A percentile compares a stretch with the other conserved stretches of the same genome.
Conservation (phyloP, 2,888 invertebrate genomes). For the Sphinx pinastri region DNA sequence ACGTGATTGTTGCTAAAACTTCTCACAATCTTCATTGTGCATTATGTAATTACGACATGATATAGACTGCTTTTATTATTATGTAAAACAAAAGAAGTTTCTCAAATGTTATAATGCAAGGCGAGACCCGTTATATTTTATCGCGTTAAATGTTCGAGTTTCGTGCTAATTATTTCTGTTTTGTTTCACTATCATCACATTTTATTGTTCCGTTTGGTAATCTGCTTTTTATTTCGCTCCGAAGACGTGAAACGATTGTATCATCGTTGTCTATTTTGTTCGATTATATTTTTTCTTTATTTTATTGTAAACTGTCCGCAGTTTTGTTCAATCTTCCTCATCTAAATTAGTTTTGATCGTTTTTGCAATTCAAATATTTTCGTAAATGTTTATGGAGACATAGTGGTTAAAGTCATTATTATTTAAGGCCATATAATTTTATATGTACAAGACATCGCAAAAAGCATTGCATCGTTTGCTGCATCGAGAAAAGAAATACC, state of each 20-base stretch:
- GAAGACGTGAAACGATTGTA: neutral
- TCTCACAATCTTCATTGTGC: conserved; percentile 17
- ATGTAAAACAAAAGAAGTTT: conserved; percentile 23
- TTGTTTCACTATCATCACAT: conserved; percentile 11
- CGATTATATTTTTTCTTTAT: neutral
- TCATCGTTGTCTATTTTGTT: neutral
- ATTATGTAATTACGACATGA: conserved; percentile 22
- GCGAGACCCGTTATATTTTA: neutral
- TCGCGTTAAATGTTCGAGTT: conserved; percentile 6
- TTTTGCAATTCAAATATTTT: too few species aligned
- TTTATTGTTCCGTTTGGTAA: conserved; percentile 14
- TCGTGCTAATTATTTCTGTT: conserved; percentile 15
- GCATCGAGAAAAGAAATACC: neutral
- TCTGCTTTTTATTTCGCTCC: neutral
- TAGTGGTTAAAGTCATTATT: neutral
- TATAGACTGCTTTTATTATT: conserved; percentile 16
- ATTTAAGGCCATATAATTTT: too few species aligned
- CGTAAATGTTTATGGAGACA: neutral
- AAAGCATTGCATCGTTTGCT: too few species aligned
- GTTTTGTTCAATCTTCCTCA: neutral
- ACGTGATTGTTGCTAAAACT: conserved; percentile 15
- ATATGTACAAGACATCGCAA: too few species aligned
- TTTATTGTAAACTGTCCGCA: neutral
- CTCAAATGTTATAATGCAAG: conserved; percentile 18
- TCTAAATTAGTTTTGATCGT: neutral